Evolutionary conservation across 2,888 invertebrate genomes (phyloP), one percentile per base, ranked within the genome.

Genomic region (Dryobota labecula): DNA sequence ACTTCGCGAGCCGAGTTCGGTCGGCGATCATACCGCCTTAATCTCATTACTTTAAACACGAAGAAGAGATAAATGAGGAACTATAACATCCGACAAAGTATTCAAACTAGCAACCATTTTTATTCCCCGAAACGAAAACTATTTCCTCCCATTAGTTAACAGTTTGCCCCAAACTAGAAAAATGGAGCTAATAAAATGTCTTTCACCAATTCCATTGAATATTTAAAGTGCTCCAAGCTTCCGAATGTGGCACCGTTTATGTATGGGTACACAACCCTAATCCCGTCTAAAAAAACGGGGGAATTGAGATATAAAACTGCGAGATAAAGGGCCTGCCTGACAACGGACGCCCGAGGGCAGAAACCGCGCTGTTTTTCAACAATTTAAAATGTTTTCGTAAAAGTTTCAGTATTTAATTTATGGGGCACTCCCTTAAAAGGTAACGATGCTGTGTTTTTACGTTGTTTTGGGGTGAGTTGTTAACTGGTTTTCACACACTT

Each of bases 231-330:
- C 56, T 70, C 36, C 54, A 47, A 41, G 56, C 60, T 54, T 64
- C 57, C 53, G 54, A 63, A 76, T 72, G 70, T 74, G 67, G 67
- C 64, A 41, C 63, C 70, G 49, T 68, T 83, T 78, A 85, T 78
- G 67, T 81, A 78, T 76, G 74, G 57, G 49, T 45, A 76, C 81
- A 74, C 78, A 76, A 81, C 82, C 84, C 84, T 76, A 81, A 78
- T 81, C 77, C 36, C 41, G 43, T 51, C 64, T 61, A 69, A 81
- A 82, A 87, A 90, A 90, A 90, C 88, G 86, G 83, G 90, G 89
- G 90, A 93, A 94, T 91, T 91, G 91, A 91, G 93, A 92, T 91
- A 94, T 93, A 93, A 93, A 93, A 88, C 86, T 86, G 85, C 74
- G 85, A 91, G 88, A 92, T 90, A 91, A 89, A 90, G 86, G 87